Evolutionary conservation across 2,888 invertebrate species (phyloP).

Genomic region (Netelia fuscicornis): DNA sequence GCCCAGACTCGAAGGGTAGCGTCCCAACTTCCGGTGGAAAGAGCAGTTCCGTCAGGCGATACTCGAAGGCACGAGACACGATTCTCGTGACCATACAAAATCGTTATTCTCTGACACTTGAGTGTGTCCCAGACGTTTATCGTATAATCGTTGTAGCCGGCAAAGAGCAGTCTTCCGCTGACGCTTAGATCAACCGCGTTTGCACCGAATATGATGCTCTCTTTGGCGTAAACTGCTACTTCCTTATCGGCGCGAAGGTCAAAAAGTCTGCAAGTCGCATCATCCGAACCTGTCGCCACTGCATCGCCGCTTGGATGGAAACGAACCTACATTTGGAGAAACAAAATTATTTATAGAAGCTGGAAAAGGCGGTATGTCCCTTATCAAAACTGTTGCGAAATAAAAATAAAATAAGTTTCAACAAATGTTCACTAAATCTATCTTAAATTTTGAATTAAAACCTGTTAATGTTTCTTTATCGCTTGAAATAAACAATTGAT

Average conservation of each 20-base stretch:
- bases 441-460: no score
- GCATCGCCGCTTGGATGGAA: constrained; percentile 99
- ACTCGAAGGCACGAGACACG: constrained; percentile 96
- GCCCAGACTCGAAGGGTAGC: constrained; percentile 92
- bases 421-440: no score
- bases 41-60: constrained; percentile 98
- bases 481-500: neutral
- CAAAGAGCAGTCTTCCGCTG: constrained; percentile 97
- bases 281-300: constrained; percentile 99
- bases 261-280: constrained; percentile 98
- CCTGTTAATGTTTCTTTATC: neutral
- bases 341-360: constrained; percentile 11
- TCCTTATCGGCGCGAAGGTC: constrained; percentile 99
- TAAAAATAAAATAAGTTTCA: no score
- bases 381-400: no score
- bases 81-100: constrained; percentile 98
- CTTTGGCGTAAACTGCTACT: constrained; percentile 97
- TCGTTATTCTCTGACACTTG: constrained; percentile 95
- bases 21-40: constrained; percentile 99
- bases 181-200: constrained; percentile 99
- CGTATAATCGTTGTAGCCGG: constrained; percentile 99
- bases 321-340: constrained; percentile 87
- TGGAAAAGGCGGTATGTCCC: no score
- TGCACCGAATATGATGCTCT: constrained; percentile 98
- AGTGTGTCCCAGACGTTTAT: constrained; percentile 99